Evolutionary conservation across 2,113 vertebrate genomes (phyloP).

Genomic region (Barnardius zonarius): DNA sequence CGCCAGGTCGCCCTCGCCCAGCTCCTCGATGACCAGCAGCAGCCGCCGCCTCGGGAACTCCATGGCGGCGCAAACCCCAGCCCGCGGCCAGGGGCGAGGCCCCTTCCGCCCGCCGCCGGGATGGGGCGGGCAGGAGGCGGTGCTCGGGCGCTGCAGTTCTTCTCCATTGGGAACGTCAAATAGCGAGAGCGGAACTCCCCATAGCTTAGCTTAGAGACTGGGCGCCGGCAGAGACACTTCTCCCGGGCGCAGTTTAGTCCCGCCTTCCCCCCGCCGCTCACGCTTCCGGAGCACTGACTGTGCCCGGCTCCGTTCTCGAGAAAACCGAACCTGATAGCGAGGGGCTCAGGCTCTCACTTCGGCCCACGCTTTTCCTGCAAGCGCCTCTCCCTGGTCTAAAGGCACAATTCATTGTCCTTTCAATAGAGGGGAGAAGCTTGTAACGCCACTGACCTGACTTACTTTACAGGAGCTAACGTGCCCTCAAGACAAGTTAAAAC

Average conservation of each 20-base stretch:
- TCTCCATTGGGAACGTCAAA: neutral
- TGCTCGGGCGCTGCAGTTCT: neutral
- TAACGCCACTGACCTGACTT: neutral
- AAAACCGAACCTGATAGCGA: rapidly evolving
- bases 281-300: rapidly evolving
- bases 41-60: neutral
- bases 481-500: neutral
- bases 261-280: rapidly evolving
- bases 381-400: neutral
- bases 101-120: neutral
- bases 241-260: too few relatives aligned
- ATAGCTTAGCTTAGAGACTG: rapidly evolving
- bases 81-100: rapidly evolving
- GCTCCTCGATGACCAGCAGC: constrained; percentile 28
- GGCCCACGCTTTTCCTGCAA: neutral
- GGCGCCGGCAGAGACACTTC: neutral
- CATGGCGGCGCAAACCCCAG: neutral
- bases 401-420: neutral
- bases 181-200: rapidly evolving
- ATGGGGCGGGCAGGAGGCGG: neutral
- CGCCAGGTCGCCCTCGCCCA: constrained; percentile 38
- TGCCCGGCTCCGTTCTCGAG: rapidly evolving
- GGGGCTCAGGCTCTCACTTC: too few relatives aligned
- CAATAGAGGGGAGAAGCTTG: neutral
- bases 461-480: neutral